These are phyloP conservation scores for Euphydryas editha DNA, from an alignment of 2,888 invertebrate species.

Conservation along the genomic window DNA sequence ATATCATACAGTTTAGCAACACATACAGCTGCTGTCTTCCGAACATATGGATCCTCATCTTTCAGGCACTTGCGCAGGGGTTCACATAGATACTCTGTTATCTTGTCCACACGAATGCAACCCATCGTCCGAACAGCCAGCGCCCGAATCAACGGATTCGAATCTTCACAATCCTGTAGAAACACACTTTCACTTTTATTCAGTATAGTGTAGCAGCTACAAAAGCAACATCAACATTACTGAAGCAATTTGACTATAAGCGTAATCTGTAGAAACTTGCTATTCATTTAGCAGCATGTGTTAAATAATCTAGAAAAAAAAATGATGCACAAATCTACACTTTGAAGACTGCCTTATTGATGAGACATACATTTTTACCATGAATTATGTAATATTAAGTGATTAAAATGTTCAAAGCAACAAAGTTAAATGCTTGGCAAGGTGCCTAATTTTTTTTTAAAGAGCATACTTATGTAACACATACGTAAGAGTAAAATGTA, in stretches of 20 bases:
- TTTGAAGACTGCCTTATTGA: not conserved
- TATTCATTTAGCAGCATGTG: conserved; percentile 38
- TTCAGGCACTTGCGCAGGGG: conserved; percentile 97
- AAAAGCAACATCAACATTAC: conserved; percentile 65
- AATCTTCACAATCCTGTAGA: conserved; percentile 98
- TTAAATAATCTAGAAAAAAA: not conserved
- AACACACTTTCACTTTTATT: conserved; percentile 8
- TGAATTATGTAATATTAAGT: conserved; percentile 19
- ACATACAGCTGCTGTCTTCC: conserved; percentile 99
- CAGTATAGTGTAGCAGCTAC: conserved; percentile 7
- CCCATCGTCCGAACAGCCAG: conserved; percentile 99
- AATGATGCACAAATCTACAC: conserved; percentile 3
- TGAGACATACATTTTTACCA: conserved; percentile 3
- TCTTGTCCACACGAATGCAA: conserved; percentile 99
- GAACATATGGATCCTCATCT: conserved; percentile 98
- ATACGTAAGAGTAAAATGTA: not conserved
- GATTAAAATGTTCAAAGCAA: conserved; percentile 14
- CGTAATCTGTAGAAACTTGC: conserved; percentile 55
- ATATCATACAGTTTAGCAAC: conserved; percentile 99
- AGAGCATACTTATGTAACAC: conserved; percentile 11
- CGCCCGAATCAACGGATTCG: conserved; percentile 99
- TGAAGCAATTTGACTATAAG: conserved; percentile 70
- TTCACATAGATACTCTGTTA: conserved; percentile 99
- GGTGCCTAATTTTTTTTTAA: conserved; percentile 10
- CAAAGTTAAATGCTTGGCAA: conserved; percentile 16